Percentiles rank a stretch among this genome's conserved stretches.
Conservation (phyloP, 2,113 vertebrate genomes). For the Zapornia atra region DNA sequence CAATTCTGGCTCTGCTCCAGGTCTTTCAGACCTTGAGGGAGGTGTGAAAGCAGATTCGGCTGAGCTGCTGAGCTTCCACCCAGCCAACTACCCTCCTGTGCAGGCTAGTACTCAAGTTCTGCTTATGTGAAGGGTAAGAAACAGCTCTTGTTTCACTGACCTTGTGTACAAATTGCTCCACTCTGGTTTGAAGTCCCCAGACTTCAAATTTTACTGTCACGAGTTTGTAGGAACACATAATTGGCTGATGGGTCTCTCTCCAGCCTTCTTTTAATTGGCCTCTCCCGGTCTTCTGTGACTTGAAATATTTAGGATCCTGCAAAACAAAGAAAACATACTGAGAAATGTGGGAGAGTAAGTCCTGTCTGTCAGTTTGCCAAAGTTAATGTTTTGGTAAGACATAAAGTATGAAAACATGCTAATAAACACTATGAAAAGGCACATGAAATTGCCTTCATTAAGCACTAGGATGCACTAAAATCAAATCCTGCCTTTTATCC, state of each 20-base stretch:
- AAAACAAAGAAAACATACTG: not conserved
- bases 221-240: slow-evolving; percentile 99
- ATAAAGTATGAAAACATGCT: not conserved
- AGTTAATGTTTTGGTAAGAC: not conserved
- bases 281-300: slow-evolving; percentile 92
- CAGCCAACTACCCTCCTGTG: not conserved
- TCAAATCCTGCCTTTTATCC: not conserved
- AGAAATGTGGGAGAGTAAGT: not conserved
- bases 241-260: slow-evolving; percentile 90
- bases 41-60: not conserved
- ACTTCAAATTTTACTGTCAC: slow-evolving; percentile 98
- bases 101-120: not conserved
- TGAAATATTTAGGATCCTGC: slow-evolving; percentile 92
- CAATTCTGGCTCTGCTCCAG: not conserved
- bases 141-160: slow-evolving; percentile 72
- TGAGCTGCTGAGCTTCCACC: not conserved
- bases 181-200: slow-evolving; percentile 97
- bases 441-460: not conserved
- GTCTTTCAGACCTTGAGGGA: not conserved
- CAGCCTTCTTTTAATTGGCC: slow-evolving; percentile 92
- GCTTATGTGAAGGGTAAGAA: not conserved
- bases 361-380: not conserved
- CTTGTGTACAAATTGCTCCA: slow-evolving; percentile 99
- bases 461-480: not conserved
- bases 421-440: not conserved